Evolutionary conservation across 2,888 invertebrate genomes (phyloP).

Genomic region (Drosophila flavopinicola): DNA sequence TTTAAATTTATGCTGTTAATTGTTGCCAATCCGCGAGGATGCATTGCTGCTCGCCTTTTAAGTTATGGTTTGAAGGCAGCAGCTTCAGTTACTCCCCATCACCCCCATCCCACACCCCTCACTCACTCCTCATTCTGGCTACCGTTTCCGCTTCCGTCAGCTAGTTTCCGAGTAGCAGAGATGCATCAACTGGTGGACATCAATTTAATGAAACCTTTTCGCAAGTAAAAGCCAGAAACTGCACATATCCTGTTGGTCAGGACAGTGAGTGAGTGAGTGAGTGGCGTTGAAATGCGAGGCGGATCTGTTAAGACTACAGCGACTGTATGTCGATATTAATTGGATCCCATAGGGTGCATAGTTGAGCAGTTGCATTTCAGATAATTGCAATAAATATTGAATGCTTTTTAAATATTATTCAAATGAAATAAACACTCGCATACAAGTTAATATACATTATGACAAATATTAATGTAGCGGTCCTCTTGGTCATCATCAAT

Average conservation of each 20-base stretch:
- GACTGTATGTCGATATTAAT: neutral
- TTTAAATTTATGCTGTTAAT: conserved; percentile 81
- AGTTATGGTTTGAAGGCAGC: conserved; percentile 44
- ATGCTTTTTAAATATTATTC: no score
- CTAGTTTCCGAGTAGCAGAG: conserved; percentile 31
- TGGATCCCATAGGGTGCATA: neutral
- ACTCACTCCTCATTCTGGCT: neutral
- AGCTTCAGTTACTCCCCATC: neutral
- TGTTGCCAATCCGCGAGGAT: conserved; percentile 49
- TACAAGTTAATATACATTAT: no score
- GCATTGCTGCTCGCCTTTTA: conserved; percentile 44
- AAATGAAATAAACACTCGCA: no score
- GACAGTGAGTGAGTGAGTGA: no score
- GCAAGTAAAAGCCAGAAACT: conserved; percentile 5
- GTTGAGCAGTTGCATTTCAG: neutral
- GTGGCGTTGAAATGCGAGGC: conserved; percentile 11
- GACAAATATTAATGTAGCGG: no score
- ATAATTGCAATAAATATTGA: neutral
- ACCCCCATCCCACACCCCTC: neutral
- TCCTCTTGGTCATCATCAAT: no score
- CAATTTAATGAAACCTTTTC: conserved; percentile 45
- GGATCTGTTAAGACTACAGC: neutral
- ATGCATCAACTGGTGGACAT: conserved; percentile 48
- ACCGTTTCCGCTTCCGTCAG: conserved; percentile 9
- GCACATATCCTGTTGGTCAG: conserved; percentile 16